These are phyloP conservation scores for Spodoptera picta DNA, from an alignment of 2,888 invertebrate genomes.

Conservation along the genomic window DNA sequence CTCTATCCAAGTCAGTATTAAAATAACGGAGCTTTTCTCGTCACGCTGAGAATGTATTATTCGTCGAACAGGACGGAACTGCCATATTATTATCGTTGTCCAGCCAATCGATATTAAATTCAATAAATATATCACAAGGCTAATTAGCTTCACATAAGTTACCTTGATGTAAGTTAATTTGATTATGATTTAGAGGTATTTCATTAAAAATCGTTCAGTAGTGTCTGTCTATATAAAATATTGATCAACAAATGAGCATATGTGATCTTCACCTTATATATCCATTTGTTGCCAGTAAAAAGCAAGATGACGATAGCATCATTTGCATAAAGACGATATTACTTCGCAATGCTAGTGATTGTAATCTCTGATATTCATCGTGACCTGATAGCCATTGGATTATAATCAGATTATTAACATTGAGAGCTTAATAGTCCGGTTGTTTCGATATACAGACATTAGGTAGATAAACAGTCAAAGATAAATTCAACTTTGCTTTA, in stretches of 20 bases:
- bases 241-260: too few relatives aligned
- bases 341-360: constrained; percentile 16
- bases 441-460: constrained; percentile 14
- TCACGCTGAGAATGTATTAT: constrained; percentile 54
- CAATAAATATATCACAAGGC: too few relatives aligned
- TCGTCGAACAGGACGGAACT: constrained; percentile 55
- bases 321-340: constrained; percentile 23
- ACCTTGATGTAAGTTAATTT: too few relatives aligned
- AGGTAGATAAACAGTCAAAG: constrained; percentile 13
- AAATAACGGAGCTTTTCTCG: constrained; percentile 76
- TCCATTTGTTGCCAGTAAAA: too few relatives aligned
- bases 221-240: too few relatives aligned
- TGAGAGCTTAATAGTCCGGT: constrained; percentile 5
- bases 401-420: constrained; percentile 7
- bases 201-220: too few relatives aligned
- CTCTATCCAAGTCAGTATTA: constrained; percentile 64
- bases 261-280: too few relatives aligned
- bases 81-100: constrained; percentile 35
- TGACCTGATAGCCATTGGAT: constrained; percentile 6
- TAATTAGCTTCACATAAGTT: too few relatives aligned
- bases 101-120: background rate
- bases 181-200: too few relatives aligned
- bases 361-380: constrained; percentile 16
- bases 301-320: constrained; percentile 1
- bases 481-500: constrained; percentile 28